Percentiles rank a stretch among this genome's conserved stretches.
Evolutionary conservation across 2,888 invertebrate species (phyloP).

Genomic region (Neria commutata): DNA sequence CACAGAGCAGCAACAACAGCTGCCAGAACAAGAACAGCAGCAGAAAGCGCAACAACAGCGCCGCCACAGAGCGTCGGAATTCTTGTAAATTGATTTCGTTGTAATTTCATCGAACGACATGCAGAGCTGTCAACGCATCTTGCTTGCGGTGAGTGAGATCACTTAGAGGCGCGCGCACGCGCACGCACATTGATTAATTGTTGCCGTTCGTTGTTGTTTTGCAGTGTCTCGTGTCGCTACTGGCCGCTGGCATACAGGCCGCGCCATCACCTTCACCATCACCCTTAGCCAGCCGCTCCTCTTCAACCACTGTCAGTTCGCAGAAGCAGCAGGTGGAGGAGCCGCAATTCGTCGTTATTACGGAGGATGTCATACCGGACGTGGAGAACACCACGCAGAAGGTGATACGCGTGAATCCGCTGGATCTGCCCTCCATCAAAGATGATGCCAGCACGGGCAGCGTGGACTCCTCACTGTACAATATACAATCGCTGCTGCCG

Average conservation of each 20-base stretch:
- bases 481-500: slow-evolving; percentile 47
- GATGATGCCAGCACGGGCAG: slow-evolving; percentile 35
- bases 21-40: too few species aligned
- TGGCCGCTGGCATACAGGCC: too few species aligned
- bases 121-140: slow-evolving; percentile 28
- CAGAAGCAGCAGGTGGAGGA: slow-evolving; percentile 23
- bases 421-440: slow-evolving; percentile 45
- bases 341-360: slow-evolving; percentile 34
- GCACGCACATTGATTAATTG: background rate
- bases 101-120: slow-evolving; percentile 11
- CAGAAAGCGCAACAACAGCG: background rate
- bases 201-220: background rate
- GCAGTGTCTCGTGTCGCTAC: background rate
- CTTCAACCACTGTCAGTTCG: too few species aligned
- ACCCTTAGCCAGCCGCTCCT: too few species aligned
- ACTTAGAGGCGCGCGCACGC: background rate
- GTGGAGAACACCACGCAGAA: slow-evolving; percentile 51
- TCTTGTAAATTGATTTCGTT: background rate
- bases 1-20: background rate
- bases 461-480: slow-evolving; percentile 51
- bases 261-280: too few species aligned
- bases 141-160: slow-evolving; percentile 34
- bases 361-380: slow-evolving; percentile 52
- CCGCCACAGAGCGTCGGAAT: background rate
- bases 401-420: slow-evolving; percentile 53